These are phyloP conservation scores for Phoeniculus purpureus DNA, from an alignment of 2,797 vertebrate species.

Conservation along the genomic window DNA sequence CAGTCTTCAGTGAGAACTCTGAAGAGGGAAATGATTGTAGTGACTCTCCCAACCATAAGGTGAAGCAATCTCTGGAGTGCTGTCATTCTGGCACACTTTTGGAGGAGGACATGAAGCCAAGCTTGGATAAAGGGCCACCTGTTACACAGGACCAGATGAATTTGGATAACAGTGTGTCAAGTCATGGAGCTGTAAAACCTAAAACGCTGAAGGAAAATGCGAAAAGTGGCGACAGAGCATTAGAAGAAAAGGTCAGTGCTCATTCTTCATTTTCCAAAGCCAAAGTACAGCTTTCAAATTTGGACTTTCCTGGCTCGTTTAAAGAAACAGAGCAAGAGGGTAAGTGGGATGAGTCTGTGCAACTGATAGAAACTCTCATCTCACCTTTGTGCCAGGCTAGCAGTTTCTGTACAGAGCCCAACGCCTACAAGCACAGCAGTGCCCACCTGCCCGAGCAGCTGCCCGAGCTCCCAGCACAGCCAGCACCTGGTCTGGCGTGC, in stretches of 20 bases:
- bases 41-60: conserved; percentile 79
- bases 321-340: conserved; percentile 49
- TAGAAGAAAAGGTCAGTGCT: conserved; percentile 52
- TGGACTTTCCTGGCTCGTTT: conserved; percentile 48
- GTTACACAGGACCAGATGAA: conserved; percentile 32
- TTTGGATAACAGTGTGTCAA: neutral
- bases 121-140: conserved; percentile 27
- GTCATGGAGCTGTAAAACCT: conserved; percentile 27
- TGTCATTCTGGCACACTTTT: conserved; percentile 59
- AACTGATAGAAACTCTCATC: conserved; percentile 42
- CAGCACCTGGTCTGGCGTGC: neutral
- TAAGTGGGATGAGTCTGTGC: conserved; percentile 12
- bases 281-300: conserved; percentile 65
- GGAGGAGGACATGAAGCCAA: conserved; percentile 27
- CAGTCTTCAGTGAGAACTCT: conserved; percentile 92
- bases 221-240: conserved; percentile 27
- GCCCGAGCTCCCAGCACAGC: conserved; percentile 37
- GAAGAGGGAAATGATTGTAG: conserved; percentile 88
- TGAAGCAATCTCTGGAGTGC: conserved; percentile 74
- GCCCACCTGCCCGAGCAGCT: conserved; percentile 47
- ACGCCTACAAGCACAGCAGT: conserved; percentile 53
- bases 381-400: conserved; percentile 47
- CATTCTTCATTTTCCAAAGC: conserved; percentile 63
- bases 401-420: conserved; percentile 28
- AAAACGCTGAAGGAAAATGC: conserved; percentile 64